Evolutionary conservation across 2,888 invertebrate genomes (phyloP).

Genomic region (Latrodectus elegans): DNA sequence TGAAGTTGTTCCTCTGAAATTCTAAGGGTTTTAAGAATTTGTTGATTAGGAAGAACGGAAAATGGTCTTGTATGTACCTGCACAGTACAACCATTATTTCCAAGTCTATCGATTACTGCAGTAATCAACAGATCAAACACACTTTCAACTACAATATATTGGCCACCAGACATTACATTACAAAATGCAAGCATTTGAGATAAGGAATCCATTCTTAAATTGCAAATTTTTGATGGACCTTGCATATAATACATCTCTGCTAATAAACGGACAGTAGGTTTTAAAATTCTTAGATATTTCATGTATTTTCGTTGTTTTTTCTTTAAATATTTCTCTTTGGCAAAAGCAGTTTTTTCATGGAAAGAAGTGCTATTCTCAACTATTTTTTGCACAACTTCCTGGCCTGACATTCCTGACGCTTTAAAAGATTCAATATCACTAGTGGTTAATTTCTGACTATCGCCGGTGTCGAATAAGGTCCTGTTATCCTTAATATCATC

Average conservation of each 20-base stretch:
- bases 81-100: conserved; percentile 80
- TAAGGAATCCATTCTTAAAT: conserved; percentile 89
- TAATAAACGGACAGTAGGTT: conserved; percentile 87
- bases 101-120: conserved; percentile 83
- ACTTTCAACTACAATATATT: conserved; percentile 79
- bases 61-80: conserved; percentile 73
- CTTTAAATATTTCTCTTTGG: conserved; percentile 90
- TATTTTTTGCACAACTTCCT: conserved; percentile 87
- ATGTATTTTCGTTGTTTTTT: conserved; percentile 97
- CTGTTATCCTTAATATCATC: conserved; percentile 82
- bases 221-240: conserved; percentile 80
- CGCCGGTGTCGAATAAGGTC: conserved; percentile 85
- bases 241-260: conserved; percentile 88
- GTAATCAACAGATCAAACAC: conserved; percentile 90
- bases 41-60: conserved; percentile 74
- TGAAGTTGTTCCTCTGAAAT: conserved; percentile 83
- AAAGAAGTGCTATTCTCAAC: conserved; percentile 95
- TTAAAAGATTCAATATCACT: conserved; percentile 88
- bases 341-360: conserved; percentile 88
- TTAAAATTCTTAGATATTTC: conserved; percentile 85
- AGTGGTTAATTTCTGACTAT: conserved; percentile 87
- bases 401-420: conserved; percentile 84
- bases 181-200: conserved; percentile 89
- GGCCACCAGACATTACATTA: conserved; percentile 82
- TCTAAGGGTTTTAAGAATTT: conserved; percentile 86